Conservation (phyloP, 2,113 vertebrate genomes). For the Sterrhoptilus dennistouni region DNA sequence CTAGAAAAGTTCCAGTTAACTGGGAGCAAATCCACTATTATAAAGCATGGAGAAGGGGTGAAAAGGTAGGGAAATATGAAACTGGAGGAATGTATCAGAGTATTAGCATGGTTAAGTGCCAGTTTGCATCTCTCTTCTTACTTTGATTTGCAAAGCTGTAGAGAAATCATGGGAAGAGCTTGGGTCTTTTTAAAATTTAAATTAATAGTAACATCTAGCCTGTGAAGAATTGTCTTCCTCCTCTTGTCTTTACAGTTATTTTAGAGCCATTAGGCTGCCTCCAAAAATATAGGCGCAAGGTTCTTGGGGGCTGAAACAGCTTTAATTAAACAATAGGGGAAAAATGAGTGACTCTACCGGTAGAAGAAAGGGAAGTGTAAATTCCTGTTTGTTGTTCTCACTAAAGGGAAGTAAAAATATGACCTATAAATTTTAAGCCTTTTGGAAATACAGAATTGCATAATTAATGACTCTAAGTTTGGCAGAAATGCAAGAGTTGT, state of each 20-base stretch:
- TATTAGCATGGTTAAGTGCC: background rate
- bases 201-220: background rate
- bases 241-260: background rate
- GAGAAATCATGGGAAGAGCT: background rate
- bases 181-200: background rate
- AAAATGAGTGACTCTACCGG: background rate
- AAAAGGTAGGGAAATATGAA: background rate
- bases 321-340: background rate
- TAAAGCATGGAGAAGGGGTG: background rate
- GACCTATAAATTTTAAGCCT: background rate
- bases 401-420: conserved; percentile 16
- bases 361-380: conserved; percentile 12
- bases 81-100: background rate
- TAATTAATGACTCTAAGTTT: background rate
- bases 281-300: background rate
- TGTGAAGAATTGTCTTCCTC: background rate
- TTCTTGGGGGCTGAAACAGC: background rate
- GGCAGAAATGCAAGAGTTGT: background rate
- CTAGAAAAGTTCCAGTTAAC: background rate
- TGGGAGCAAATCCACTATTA: background rate
- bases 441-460: background rate
- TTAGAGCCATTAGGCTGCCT: background rate
- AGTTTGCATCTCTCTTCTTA: background rate
- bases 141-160: background rate
- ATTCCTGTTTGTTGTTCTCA: background rate